Evolutionary conservation across 2,797 vertebrate species (phyloP), one percentile per base, ranked within the genome.

Genomic region (Microcaecilia unicolor): DNA sequence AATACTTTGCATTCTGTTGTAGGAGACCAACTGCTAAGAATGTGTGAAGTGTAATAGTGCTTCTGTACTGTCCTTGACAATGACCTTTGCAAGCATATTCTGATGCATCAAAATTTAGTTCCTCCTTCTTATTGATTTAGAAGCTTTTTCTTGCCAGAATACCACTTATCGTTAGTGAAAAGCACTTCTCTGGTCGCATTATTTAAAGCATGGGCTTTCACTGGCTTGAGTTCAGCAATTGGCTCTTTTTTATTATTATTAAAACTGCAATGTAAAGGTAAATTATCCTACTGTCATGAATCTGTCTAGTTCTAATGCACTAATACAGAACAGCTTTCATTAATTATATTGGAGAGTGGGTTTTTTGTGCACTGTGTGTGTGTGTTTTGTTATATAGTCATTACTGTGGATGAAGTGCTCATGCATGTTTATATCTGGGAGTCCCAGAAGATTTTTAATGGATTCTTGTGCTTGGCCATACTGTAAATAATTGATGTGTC

Each of bases 41-140:
- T n/a, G n/a, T n/a, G n/a, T n/a, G n/a, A n/a, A n/a, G 15, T 43
- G 20, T 19, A 41, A 5, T 6, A 2, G 47, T 61, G 22, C 41
- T 32, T 24, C 12, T 17, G 19, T 31, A 12, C 35, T 14, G 15
- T 53, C 35, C 51, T 51, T 53, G 15, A 36, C 45, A 31, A 23
- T 29, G 14, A 55, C 9, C 46, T 59, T 59, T 31, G 28, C 59
- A 43, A n/a, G 19, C 50, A 43, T 48, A 48, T 70, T 72, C 18
- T 51, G 48, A 45, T 11, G 53, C 41, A 61, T 67, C 50, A 67
- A 61, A 54, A 28, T 72, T 65, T 57, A 44, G 70, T 67, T 55
- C 45, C 54, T 28, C 61, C 65, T 70, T 72, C 70, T 70, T 65
- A 67, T 70, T 72, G 48, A 67, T 67, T n/a, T 49, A 50, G 41